Base-by-base conservation (phyloP, 2,113 vertebrate species). In the Cyanoderma ruficeps region DNA sequence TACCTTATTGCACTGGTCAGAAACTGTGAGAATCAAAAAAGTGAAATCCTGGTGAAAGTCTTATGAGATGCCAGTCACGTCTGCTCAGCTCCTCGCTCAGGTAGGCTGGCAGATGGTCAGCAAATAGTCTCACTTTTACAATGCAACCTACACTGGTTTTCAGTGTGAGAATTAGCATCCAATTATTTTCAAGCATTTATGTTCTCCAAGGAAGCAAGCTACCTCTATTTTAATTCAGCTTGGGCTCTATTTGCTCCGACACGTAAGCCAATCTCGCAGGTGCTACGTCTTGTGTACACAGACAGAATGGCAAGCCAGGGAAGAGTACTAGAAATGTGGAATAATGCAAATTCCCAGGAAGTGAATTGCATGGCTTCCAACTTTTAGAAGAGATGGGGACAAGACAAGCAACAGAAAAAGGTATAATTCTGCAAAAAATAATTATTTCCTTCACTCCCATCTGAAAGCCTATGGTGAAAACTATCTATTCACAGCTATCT, bases 61-160 rank as follows among this genome's bases (percentile, higher is more conserved):
- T 59, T 56, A 22, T 59, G 67, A 83, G 79, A 95, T 92, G 76
- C 83, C 70, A 89, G 79, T 67, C 95, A 95, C 39, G 17, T 93
- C 75, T 84, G 57, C 87, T 79, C 69, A 55, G 56, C 83, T 91
- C 64, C 77, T 93, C 85, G 39, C 69, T 95, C 89, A 96, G 96
- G 94, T 89, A 87, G 59, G 86, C 72, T 93, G 93, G 93, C 94
- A 95, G 96, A 96, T 97, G 95, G 92, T 96, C 92, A 96, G 89
- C 89, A 93, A 94, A 93, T 41, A 88, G 68, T 83, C 92, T 86
- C 57, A 69, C 61, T 89, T 88, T 96, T 93, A 95, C 95, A 94
- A 91, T 88, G 80, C 85, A 95, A 87, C 89, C 70, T 75, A 91
- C 87, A 63, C 67, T 56, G 61, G 28, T 79, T 94, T 94, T 83